These are phyloP conservation scores for Cottoperca gobio DNA, from an alignment of 2,797 vertebrate species.

Conservation along the genomic window DNA sequence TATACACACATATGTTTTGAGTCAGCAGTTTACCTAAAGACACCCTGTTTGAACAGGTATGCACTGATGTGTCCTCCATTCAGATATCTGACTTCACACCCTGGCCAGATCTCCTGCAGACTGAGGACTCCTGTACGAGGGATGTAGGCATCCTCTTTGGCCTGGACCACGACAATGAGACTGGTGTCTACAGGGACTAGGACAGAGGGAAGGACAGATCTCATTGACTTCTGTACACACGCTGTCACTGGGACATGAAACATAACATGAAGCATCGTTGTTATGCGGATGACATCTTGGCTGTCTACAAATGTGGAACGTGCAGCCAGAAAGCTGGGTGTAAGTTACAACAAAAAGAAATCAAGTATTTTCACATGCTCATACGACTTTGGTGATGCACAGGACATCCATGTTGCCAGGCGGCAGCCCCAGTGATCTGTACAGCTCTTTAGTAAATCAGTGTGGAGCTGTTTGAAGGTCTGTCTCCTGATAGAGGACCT, in stretches of 20 bases:
- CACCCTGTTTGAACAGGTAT: conserved; percentile 97
- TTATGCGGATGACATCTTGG: neutral
- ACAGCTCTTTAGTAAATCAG: neutral
- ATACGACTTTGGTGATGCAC: no score
- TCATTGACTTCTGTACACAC: neutral
- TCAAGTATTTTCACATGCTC: no score
- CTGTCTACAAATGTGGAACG: neutral
- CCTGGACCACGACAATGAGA: conserved; percentile 96
- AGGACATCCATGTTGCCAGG: neutral
- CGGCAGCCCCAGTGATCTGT: neutral
- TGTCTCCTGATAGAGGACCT: neutral
- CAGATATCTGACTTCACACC: conserved; percentile 95
- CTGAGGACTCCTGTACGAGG: conserved; percentile 94
- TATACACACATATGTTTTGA: neutral
- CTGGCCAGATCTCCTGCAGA: conserved; percentile 97
- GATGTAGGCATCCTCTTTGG: conserved; percentile 96
- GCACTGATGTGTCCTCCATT: conserved; percentile 96
- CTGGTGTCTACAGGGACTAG: conserved; percentile 95
- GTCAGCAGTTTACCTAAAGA: conserved; percentile 88
- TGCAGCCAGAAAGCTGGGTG: neutral
- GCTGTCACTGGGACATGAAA: neutral
- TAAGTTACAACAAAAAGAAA: neutral
- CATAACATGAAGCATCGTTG: neutral
- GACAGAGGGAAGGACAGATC: neutral
- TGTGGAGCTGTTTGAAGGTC: neutral